Percentiles rank a stretch among this genome's conserved stretches.
These are phyloP conservation scores for Apodemia duryi DNA, from an alignment of 2,888 invertebrate genomes.

Conservation along the genomic window DNA sequence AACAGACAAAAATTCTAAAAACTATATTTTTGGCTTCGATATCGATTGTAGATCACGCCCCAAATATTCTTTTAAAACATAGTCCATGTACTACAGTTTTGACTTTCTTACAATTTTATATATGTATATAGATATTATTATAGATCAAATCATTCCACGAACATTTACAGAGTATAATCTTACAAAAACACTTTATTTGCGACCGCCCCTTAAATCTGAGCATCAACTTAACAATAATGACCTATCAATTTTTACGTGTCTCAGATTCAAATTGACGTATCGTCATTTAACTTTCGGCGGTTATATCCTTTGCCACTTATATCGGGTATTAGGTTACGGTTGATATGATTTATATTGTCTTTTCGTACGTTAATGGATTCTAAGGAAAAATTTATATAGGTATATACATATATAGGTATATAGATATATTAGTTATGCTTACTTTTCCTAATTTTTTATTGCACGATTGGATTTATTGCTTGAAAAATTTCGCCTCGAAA, in stretches of 20 bases:
- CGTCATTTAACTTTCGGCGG: background rate
- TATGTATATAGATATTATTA: too few species aligned
- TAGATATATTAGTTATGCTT: too few species aligned
- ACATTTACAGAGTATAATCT: background rate
- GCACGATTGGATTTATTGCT: too few species aligned
- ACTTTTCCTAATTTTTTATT: too few species aligned
- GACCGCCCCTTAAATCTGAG: background rate
- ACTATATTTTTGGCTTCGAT: too few species aligned
- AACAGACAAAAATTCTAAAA: too few species aligned
- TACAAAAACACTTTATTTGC: background rate
- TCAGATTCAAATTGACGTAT: slow-evolving; percentile 4
- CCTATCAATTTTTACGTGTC: slow-evolving; percentile 12
- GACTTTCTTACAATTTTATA: too few species aligned
- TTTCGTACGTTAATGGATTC: background rate
- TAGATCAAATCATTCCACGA: background rate
- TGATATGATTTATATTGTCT: background rate
- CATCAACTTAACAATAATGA: background rate
- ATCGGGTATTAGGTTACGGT: background rate
- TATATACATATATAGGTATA: background rate
- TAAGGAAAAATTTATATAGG: background rate
- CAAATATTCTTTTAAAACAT: too few species aligned
- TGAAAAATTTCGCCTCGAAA: too few species aligned
- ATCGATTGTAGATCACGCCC: too few species aligned
- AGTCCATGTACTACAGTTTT: too few species aligned
- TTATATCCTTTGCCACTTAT: background rate